These are phyloP conservation scores for Festucalex cinctus DNA, from an alignment of 2,113 vertebrate species.

Conservation along the genomic window DNA sequence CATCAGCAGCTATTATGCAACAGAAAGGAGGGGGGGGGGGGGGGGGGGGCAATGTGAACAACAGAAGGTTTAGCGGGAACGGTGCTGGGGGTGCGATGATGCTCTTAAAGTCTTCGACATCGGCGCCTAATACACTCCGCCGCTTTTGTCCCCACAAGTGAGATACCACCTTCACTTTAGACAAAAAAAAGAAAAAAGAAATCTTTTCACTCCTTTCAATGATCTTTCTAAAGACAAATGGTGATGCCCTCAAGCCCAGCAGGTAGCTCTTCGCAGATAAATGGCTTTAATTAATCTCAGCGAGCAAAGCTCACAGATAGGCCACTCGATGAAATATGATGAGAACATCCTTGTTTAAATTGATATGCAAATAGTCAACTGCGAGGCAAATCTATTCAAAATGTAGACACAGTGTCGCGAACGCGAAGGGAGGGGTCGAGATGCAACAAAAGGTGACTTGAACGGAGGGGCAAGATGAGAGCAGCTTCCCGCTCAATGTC, in stretches of 20 bases:
- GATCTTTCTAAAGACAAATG: constrained; percentile 56
- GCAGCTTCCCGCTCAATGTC: constrained; percentile 20
- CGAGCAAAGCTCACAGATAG: constrained; percentile 36
- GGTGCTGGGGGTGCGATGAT: constrained; percentile 42
- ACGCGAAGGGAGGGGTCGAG: constrained; percentile 8
- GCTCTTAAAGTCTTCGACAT: constrained; percentile 41
- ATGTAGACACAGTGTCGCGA: constrained; percentile 19
- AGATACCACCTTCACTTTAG: constrained; percentile 32
- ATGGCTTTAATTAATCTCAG: constrained; percentile 61
- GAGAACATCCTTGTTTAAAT: constrained; percentile 42
- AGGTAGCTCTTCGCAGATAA: constrained; percentile 51
- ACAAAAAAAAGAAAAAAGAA: not conserved
- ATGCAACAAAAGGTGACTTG: constrained; percentile 38
- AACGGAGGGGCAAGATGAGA: constrained; percentile 5
- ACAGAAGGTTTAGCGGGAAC: constrained; percentile 53
- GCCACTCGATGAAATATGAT: constrained; percentile 54
- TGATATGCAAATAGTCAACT: constrained; percentile 63
- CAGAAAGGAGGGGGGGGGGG: constrained; percentile 29
- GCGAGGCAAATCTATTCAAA: constrained; percentile 59
- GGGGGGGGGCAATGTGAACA: constrained; percentile 35
- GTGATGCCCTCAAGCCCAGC: constrained; percentile 45
- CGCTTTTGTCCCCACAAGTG: constrained; percentile 7
- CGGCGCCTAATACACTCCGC: constrained; percentile 33
- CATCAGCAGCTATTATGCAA: constrained; percentile 69
- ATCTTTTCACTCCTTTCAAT: constrained; percentile 20